Base-by-base conservation (phyloP, 2,113 vertebrate species). In the Xyliphius kryptos region DNA sequence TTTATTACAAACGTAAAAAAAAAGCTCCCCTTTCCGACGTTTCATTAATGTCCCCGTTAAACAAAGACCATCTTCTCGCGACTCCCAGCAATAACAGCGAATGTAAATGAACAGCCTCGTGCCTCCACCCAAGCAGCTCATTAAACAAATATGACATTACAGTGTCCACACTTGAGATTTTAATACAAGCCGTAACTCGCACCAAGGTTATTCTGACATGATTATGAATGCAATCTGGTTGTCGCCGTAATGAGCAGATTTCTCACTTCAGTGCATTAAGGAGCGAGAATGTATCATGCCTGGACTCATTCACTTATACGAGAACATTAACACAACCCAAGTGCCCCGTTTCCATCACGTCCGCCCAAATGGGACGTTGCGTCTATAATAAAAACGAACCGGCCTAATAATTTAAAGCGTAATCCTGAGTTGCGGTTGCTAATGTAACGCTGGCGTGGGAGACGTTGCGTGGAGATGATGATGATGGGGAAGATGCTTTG, bases 161-260 rank as follows among this genome's bases (percentile, higher is more conserved):
- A 43, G 19, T 37, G 44, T 52, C 38, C 47, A 43, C 60, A 38
- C 60, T 58, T 66, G 54, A 38, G 50, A 53, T 40, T 58, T 67
- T 49, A 70, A 72, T 32, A 58, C 38, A 16, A 48, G 52, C 63
- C 37, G 38, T 11, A 67, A 22, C 41, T 58, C 40, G 14, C 54
- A 63, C 50, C 47, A 47, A 69, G 61, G 61, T 51, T 58, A 19
- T 69, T 63, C 67, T 50, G 53, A 51, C 53, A 40, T 58, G 22
- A 70, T 63, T 70, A 64, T 58, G 37, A 70, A 66, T 21, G 52
- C 46, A 69, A 51, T 57, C 16, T 37, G 20, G 15, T 22, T 40
- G 51, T 12, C 37, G 54, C 48, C 66, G 54, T 44, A 46, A 64
- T 47, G 41, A 19, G 37, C 44, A 53, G 50, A 47, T 59, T 64